Evolutionary conservation across 2,888 invertebrate genomes (phyloP), one percentile per base, ranked within the genome.

Genomic region (Helleia helle): DNA sequence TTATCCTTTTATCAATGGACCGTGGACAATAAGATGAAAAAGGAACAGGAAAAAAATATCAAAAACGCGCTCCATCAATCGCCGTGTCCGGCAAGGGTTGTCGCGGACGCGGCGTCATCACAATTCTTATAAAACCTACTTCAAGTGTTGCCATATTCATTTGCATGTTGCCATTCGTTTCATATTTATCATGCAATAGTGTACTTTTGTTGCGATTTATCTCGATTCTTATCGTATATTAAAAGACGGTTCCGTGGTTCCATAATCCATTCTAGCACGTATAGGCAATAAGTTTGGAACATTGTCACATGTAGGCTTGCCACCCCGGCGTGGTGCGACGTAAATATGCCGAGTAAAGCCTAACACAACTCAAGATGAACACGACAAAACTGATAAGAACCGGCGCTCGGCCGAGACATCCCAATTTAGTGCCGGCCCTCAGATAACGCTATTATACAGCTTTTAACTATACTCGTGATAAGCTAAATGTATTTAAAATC

Each of bases 1-100:
- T 83, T 84, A 83, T 84, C 84, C 75, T 72, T 81, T 83, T 84
- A 83, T 84, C 84, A 83, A 84, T 84, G 84, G 79, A 65, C 76
- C 72, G 65, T 62, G 72, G 69, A 73, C 75, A 80, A 83, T 72
- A 73, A 77, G 71, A 60, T 45, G 58, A 74, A 72, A 73, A 76
- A 69, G 67, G 56, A 48, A 66, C 65, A 57, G 55, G 68, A 65
- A 67, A 70, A 69, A 71, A 71, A 70, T 74, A 75, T 76, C 71
- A 72, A 73, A 79, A 80, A 75, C 76, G 75, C 67, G 71, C 77
- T 80, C 80, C 77, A 83, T 84, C 83, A 83, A 79, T 74, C 70
- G 18, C 18, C 71, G 73, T 67, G 70, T 68, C 75, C 71, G 71
- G 70, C 66, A 71, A 81, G 80, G 79, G 79, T 70, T 81, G 77